Evolutionary conservation across 2,113 vertebrate genomes (phyloP).

Genomic region (Plestiodon gilberti): DNA sequence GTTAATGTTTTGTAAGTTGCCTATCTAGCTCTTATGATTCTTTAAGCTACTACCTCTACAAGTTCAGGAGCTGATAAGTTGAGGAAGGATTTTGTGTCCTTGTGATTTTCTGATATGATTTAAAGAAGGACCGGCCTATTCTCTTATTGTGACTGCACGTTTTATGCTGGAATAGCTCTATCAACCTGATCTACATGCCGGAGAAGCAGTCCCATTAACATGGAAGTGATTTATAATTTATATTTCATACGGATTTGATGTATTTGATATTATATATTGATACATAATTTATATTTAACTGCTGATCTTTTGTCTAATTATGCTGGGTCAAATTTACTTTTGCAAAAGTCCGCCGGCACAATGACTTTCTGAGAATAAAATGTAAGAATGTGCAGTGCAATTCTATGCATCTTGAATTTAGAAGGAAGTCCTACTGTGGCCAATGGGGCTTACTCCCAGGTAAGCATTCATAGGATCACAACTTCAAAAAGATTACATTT

Average conservation of each 20-base stretch:
- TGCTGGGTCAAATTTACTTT: neutral
- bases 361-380: neutral
- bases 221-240: neutral
- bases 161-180: neutral
- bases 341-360: neutral
- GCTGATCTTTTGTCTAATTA: neutral
- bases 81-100: neutral
- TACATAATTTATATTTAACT: conserved; percentile 11
- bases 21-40: neutral
- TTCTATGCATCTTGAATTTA: too few relatives aligned
- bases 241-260: neutral
- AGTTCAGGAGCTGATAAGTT: conserved; percentile 9
- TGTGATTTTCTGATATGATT: conserved; percentile 6
- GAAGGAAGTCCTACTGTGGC: too few relatives aligned
- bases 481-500: neutral
- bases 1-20: neutral
- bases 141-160: neutral
- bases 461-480: too few relatives aligned
- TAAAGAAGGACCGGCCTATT: neutral
- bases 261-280: too few relatives aligned
- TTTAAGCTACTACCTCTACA: neutral
- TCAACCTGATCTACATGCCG: neutral
- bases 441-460: too few relatives aligned
- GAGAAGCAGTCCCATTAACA: neutral
- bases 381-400: neutral